These are phyloP conservation scores for Atherinosoma microstoma DNA, from an alignment of 2,797 vertebrate genomes.

Conservation along the genomic window DNA sequence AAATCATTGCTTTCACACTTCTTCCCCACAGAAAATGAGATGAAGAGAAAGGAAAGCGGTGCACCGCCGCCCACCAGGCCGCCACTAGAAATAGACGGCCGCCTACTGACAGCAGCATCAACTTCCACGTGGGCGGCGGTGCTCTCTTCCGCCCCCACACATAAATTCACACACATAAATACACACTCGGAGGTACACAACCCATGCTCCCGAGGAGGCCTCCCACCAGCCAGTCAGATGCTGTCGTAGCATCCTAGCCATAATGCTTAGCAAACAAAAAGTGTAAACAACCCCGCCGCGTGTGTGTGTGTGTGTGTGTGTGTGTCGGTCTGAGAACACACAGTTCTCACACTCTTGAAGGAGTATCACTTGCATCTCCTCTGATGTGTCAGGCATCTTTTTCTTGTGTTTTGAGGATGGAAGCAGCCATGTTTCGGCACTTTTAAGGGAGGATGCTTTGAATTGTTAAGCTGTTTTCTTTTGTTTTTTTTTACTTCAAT, in stretches of 20 bases:
- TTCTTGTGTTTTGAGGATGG: background rate
- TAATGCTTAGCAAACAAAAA: constrained; percentile 58
- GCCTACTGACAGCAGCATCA: constrained; percentile 74
- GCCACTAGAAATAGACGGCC: constrained; percentile 81
- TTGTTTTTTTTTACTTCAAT: background rate
- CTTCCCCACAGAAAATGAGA: constrained; percentile 45
- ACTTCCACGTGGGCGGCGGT: constrained; percentile 72
- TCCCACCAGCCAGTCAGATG: constrained; percentile 70
- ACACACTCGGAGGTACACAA: constrained; percentile 23
- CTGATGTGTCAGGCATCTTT: background rate
- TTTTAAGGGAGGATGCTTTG: background rate
- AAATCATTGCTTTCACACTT: constrained; percentile 43
- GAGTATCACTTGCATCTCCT: background rate
- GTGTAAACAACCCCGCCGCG: constrained; percentile 44
- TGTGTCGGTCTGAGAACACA: constrained; percentile 11
- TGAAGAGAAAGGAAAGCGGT: constrained; percentile 42
- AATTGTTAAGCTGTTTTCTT: background rate
- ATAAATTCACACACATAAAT: constrained; percentile 7
- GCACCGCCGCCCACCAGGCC: constrained; percentile 65
- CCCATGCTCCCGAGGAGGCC: constrained; percentile 47
- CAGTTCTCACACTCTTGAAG: constrained; percentile 16
- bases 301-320: background rate
- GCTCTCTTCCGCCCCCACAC: constrained; percentile 72
- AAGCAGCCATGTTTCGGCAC: background rate
- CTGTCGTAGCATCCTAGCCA: constrained; percentile 64